Evolutionary conservation across 2,113 vertebrate species (phyloP).

Genomic region (Brevimyrus niger): DNA sequence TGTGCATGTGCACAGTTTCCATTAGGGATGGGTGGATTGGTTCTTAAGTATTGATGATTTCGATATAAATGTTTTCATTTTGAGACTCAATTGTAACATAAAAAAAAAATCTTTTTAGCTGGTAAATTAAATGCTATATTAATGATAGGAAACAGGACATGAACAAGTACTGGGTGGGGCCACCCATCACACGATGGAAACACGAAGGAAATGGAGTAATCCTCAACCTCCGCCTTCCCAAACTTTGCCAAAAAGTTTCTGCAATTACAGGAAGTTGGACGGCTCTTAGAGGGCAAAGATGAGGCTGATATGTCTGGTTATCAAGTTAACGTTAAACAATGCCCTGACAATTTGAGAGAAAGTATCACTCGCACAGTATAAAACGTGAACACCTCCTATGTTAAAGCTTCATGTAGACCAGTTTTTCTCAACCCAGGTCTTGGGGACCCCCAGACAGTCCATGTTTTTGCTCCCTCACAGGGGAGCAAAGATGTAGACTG

Average conservation of each 20-base stretch:
- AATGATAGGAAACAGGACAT: not conserved
- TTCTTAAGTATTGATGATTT: not conserved
- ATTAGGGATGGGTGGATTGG: not conserved
- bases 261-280: not conserved
- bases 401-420: not conserved
- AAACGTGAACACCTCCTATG: not conserved
- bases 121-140: not conserved
- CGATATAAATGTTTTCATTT: not conserved
- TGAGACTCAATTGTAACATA: not conserved
- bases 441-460: not conserved
- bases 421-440: not conserved
- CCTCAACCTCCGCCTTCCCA: not conserved
- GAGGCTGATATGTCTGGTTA: not conserved
- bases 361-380: not conserved
- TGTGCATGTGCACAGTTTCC: not conserved
- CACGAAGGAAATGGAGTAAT: not conserved
- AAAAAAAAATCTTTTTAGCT: not conserved
- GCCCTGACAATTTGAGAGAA: not conserved
- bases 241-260: not conserved
- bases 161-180: not conserved
- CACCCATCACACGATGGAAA: not conserved
- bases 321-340: not conserved
- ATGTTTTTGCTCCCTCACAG: not conserved
- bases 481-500: not conserved
- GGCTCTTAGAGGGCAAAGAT: not conserved